Evolutionary conservation across 2,888 invertebrate species (phyloP), one percentile per base, ranked within the genome.

Genomic region (Hypercompe scribonia): DNA sequence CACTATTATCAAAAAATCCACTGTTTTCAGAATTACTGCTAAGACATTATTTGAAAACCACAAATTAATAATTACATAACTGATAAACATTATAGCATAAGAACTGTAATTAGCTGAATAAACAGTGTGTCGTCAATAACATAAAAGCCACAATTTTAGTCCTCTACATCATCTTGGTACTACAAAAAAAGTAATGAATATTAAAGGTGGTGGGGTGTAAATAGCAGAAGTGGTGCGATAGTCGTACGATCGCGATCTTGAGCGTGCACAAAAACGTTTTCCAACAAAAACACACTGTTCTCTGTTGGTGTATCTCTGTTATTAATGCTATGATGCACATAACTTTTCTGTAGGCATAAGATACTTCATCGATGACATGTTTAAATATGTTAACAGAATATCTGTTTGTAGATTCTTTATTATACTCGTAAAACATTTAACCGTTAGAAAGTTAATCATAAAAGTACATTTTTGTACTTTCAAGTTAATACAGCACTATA

Each of bases 241-340:
- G 84, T 93, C 92, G 89, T 91, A 91, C 88, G 93, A 94, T 91
- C 82, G 83, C 82, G 82, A 82, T 79, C 79, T 31, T 61, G 61
- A 61, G 61, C 79, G 77, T 75, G 80, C 86, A 82, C 82, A 46
- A 66, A 36, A 50, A 54, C 70, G 87, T 85, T 78, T 91, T 89
- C 86, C 89, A 84, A 81, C 88, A 86, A 65, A 74, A 73, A 80
- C 88, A 87, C 87, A 72, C 88, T 84, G 88, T 78, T 61, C 74
- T 36, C 72, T 76, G 70, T 72, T 68, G 42, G 42, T 46, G 39
- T 72, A 64, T 69, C 71, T 79, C 72, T 15, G 69, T 68, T 74
- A 77, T 74, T 63, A 71, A 11, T 66, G n/a, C 13, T 71, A 63
- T 71, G 68, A 76, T 73, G 54, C 50, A 74, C 71, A 76, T 68